A percentile compares a stretch with the other conserved stretches of the same genome.
Evolutionary conservation across 2,113 vertebrate species (phyloP).

Genomic region (Montifringilla adamsi): DNA sequence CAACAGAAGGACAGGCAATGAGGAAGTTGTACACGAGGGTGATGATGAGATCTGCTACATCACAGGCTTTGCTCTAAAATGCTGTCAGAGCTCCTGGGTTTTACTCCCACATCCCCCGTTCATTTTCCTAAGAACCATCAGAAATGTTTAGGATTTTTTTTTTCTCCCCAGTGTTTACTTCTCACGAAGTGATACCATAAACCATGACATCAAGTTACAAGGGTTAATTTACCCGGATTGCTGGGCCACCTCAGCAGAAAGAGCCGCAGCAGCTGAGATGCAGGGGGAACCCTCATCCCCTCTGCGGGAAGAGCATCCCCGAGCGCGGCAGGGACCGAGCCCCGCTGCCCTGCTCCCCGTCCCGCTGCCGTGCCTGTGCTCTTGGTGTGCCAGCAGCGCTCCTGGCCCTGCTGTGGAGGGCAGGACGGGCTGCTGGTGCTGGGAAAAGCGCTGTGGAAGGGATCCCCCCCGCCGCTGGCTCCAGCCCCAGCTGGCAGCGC

Average conservation of each 20-base stretch:
- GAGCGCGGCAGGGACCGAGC: background rate
- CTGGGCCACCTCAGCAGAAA: background rate
- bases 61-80: background rate
- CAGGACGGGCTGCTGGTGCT: background rate
- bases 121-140: background rate
- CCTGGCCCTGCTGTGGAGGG: background rate
- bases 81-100: background rate
- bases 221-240: background rate
- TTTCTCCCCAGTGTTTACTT: rapidly evolving
- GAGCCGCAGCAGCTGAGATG: background rate
- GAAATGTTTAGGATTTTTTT: background rate
- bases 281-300: background rate
- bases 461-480: background rate
- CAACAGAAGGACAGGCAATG: background rate
- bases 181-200: background rate
- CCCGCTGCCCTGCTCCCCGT: background rate
- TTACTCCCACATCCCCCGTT: background rate
- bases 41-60: background rate
- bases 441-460: background rate
- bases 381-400: background rate
- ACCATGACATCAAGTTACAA: background rate
- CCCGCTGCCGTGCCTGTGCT: rapidly evolving
- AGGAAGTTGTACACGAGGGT: background rate
- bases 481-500: rapidly evolving
- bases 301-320: background rate